A percentile compares a stretch with the other conserved stretches of the same genome.
Evolutionary conservation across 2,888 invertebrate genomes (phyloP).

Genomic region (Athrips mouffetella): DNA sequence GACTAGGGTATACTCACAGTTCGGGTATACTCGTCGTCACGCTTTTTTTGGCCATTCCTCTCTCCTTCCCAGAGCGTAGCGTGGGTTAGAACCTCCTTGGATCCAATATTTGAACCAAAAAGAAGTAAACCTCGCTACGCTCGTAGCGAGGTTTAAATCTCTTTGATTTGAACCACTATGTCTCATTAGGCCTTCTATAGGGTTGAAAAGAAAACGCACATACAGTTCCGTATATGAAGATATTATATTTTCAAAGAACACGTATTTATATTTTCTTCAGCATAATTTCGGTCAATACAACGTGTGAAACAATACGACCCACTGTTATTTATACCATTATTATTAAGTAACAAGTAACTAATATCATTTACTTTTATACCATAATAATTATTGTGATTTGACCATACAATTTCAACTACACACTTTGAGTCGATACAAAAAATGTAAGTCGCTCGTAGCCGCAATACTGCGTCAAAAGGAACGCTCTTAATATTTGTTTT

Average conservation of each 20-base stretch:
- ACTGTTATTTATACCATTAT: constrained; percentile 61
- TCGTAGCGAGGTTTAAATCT: too few relatives aligned
- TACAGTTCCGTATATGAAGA: constrained; percentile 70
- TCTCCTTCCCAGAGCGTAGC: too few relatives aligned
- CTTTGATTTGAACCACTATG: too few relatives aligned
- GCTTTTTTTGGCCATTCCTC: too few relatives aligned
- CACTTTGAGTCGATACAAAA: constrained; percentile 67
- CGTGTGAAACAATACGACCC: constrained; percentile 69
- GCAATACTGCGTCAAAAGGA: constrained; percentile 46
- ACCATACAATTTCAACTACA: constrained; percentile 57
- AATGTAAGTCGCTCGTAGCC: constrained; percentile 42
- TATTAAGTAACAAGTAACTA: constrained; percentile 74
- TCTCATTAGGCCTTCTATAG: too few relatives aligned
- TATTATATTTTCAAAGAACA: constrained; percentile 78
- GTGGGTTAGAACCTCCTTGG: too few relatives aligned
- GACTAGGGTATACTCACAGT: too few relatives aligned
- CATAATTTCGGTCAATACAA: constrained; percentile 72
- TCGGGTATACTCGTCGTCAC: too few relatives aligned
- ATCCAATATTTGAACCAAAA: too few relatives aligned
- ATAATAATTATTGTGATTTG: constrained; percentile 65
- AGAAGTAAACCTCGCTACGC: too few relatives aligned
- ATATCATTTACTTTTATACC: constrained; percentile 60
- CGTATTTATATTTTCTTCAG: constrained; percentile 66
- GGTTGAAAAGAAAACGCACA: constrained; percentile 37
- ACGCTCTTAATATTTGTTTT: constrained; percentile 22